These are phyloP conservation scores for Netelia fuscicornis DNA, from an alignment of 2,888 invertebrate genomes.

Conservation along the genomic window DNA sequence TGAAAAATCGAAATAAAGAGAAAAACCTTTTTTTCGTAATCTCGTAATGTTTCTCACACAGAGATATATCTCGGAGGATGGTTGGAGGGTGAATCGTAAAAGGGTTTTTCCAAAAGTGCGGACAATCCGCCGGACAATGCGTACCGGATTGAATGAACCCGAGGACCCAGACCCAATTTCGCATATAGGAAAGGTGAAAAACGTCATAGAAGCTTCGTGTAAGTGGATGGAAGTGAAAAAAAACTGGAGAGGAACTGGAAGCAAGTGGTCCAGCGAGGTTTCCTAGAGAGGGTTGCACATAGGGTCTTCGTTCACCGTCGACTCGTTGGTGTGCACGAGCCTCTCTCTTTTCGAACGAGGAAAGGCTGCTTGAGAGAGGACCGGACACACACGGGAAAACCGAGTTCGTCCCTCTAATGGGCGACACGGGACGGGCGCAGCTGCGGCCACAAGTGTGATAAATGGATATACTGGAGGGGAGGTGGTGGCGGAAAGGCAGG, in stretches of 20 bases:
- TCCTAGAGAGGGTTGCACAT: not conserved
- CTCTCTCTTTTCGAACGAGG: slow-evolving; percentile 38
- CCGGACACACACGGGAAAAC: slow-evolving; percentile 68
- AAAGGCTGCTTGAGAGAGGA: slow-evolving; percentile 48
- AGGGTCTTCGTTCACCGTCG: slow-evolving; percentile 30
- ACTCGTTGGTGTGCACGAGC: slow-evolving; percentile 41
- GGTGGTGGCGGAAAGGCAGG: slow-evolving; percentile 27
- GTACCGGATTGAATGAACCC: too few species aligned
- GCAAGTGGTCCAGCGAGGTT: slow-evolving; percentile 2
- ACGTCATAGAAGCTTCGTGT: slow-evolving; percentile 6
- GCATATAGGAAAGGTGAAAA: not conserved
- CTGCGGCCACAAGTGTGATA: slow-evolving; percentile 77
- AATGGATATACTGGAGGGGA: slow-evolving; percentile 71
- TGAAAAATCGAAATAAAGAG: too few species aligned
- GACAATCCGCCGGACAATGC: too few species aligned
- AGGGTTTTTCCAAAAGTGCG: too few species aligned
- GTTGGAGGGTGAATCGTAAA: too few species aligned
- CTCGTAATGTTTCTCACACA: too few species aligned
- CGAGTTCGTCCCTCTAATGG: slow-evolving; percentile 73
- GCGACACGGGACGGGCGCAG: slow-evolving; percentile 76
- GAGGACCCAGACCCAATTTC: too few species aligned
- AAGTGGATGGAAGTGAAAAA: slow-evolving; percentile 20
- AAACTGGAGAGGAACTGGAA: slow-evolving; percentile 1
- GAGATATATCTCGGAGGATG: too few species aligned
- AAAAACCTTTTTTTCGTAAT: too few species aligned